phyloP scores from a whole-genome alignment of 2,113 vertebrate genomes.

The Otocyon megalotis region DNA sequence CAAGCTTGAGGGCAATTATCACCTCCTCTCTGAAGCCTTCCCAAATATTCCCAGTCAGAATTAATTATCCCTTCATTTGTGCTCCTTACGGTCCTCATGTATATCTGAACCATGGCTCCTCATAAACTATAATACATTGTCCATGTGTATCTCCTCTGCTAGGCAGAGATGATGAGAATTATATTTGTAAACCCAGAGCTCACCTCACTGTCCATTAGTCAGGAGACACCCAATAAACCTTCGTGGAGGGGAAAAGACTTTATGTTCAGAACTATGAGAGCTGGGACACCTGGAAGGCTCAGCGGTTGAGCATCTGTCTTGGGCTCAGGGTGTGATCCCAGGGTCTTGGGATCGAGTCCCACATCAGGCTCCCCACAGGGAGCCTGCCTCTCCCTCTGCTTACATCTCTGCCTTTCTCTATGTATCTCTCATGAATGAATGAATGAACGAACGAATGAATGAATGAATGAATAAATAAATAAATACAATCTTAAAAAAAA shows the following conservation, averaged over 20 bases:
- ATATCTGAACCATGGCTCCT: neutral
- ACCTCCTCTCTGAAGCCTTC: constrained; percentile 35
- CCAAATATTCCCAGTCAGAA: neutral
- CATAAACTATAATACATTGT: neutral
- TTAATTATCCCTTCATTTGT: neutral
- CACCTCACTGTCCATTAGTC: neutral
- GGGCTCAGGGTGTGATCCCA: no score
- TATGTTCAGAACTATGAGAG: neutral
- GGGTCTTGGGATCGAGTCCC: no score
- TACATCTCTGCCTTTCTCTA: no score
- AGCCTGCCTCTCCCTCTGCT: no score
- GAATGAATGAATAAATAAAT: no score
- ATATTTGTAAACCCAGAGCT: neutral
- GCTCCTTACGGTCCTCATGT: neutral
- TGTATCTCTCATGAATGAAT: no score
- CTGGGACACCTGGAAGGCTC: no score
- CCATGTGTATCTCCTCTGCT: neutral
- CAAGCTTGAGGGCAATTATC: neutral
- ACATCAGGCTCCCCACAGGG: no score
- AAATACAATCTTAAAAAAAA: no score
- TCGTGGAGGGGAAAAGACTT: neutral
- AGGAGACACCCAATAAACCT: neutral
- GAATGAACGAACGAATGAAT: no score
- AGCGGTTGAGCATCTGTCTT: no score
- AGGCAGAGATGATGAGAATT: neutral